These are phyloP conservation scores for Bergia puertoricense DNA, from an alignment of 92 coral and sea anemone species.

Conservation along the genomic window DNA sequence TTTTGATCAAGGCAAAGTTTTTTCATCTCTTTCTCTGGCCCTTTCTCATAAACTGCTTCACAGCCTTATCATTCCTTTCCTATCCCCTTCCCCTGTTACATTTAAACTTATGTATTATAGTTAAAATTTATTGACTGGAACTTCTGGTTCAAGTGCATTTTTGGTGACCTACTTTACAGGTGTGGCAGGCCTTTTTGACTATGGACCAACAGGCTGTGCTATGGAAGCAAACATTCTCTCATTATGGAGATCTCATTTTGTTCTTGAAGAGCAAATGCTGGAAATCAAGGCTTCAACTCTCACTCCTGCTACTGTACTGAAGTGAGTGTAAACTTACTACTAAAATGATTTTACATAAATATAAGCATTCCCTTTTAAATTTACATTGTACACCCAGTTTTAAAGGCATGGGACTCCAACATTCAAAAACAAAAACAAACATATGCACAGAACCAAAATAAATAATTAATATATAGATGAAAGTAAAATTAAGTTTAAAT, in stretches of 20 bases:
- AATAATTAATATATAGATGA: too few species aligned
- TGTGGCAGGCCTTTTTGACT: slow-evolving; percentile 98
- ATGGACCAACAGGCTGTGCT: slow-evolving; percentile 98
- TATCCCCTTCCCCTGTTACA: too few species aligned
- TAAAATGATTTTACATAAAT: too few species aligned
- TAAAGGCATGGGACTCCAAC: too few species aligned
- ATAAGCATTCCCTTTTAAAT: not conserved
- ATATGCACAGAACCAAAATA: too few species aligned
- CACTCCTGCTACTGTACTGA: slow-evolving; percentile 89
- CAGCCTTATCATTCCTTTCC: too few species aligned
- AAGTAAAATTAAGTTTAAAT: too few species aligned
- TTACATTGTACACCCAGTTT: not conserved
- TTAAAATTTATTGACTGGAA: not conserved
- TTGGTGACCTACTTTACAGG: slow-evolving; percentile 49
- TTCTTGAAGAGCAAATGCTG: slow-evolving; percentile 96
- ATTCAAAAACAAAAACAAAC: too few species aligned
- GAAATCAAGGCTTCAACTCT: slow-evolving; percentile 92
- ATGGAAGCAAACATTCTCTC: slow-evolving; percentile 93
- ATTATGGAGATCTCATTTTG: slow-evolving; percentile 96
- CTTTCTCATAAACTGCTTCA: too few species aligned
- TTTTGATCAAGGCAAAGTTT: not conserved
- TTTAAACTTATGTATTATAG: too few species aligned
- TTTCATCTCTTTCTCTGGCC: too few species aligned
- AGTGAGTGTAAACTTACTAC: slow-evolving; percentile 58
- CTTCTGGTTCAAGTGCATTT: not conserved